Conservation (phyloP, 1,140 invertebrate genomes). For the Tachypleus tridentatus region DNA sequence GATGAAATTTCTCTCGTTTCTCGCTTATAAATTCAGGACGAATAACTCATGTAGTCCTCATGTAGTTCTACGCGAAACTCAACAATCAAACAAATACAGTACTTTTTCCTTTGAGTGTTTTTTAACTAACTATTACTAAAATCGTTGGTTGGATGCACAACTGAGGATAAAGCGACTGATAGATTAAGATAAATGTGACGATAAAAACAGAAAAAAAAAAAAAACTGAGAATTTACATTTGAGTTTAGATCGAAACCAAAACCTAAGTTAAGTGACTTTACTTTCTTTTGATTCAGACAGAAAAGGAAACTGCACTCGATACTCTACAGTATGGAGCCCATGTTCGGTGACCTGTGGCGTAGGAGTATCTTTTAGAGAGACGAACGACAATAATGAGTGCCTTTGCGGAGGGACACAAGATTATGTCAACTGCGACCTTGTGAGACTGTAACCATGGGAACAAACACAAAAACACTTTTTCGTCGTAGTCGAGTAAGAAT, state of each 20-base stretch:
- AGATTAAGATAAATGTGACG: not conserved
- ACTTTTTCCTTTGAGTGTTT: no score
- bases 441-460: no score
- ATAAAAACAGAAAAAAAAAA: not conserved
- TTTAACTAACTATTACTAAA: not conserved
- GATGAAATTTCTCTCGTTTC: no score
- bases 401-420: slow-evolving; percentile 45
- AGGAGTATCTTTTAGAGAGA: slow-evolving; percentile 46
- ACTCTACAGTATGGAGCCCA: slow-evolving; percentile 44
- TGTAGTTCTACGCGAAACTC: no score
- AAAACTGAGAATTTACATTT: not conserved
- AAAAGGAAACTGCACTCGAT: slow-evolving; percentile 11
- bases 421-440: slow-evolving; percentile 45
- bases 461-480: no score
- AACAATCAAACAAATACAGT: no score
- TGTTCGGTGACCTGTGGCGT: slow-evolving; percentile 49
- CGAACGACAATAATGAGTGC: slow-evolving; percentile 46
- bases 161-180: not conserved
- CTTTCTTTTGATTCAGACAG: slow-evolving; percentile 11
- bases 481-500: no score
- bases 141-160: not conserved
- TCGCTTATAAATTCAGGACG: no score
- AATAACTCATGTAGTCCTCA: no score
- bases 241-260: slow-evolving; percentile 27
- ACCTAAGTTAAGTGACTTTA: slow-evolving; percentile 2